A percentile compares a stretch with the other conserved stretches of the same genome.
phyloP scores from a whole-genome alignment of 2,797 vertebrate species.

The Lates japonicus region DNA sequence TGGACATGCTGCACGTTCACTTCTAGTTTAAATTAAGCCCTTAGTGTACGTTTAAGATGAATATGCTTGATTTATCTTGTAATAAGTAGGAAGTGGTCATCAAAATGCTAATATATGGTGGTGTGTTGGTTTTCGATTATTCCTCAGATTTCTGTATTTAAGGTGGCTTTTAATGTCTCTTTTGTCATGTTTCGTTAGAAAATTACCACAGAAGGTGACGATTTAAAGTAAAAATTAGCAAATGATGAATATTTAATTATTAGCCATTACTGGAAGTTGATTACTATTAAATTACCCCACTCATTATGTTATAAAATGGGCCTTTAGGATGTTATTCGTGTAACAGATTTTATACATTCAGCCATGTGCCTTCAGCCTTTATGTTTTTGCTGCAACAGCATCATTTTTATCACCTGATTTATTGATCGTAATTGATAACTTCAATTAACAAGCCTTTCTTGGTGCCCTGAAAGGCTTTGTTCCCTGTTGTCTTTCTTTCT shows the following conservation, averaged over 20 bases:
- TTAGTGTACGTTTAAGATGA: background rate
- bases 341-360: conserved; percentile 38
- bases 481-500: background rate
- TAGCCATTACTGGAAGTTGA: conserved; percentile 47
- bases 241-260: conserved; percentile 56
- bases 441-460: background rate
- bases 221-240: conserved; percentile 46
- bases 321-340: conserved; percentile 38
- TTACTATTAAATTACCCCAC: conserved; percentile 52
- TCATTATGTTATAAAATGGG: conserved; percentile 47
- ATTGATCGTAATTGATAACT: conserved; percentile 21
- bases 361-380: conserved; percentile 6
- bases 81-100: background rate
- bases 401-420: conserved; percentile 21
- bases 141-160: conserved; percentile 2
- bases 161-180: conserved; percentile 14
- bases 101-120: conserved; percentile 9
- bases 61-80: background rate
- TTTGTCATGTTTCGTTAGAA: conserved; percentile 25
- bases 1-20: background rate
- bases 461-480: background rate
- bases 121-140: background rate
- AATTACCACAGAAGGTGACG: conserved; percentile 22
- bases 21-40: conserved; percentile 10
- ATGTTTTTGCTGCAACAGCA: conserved; percentile 39